phyloP scores from a whole-genome alignment of 2,888 invertebrate species.

The Pristionchus fissidentatus region DNA sequence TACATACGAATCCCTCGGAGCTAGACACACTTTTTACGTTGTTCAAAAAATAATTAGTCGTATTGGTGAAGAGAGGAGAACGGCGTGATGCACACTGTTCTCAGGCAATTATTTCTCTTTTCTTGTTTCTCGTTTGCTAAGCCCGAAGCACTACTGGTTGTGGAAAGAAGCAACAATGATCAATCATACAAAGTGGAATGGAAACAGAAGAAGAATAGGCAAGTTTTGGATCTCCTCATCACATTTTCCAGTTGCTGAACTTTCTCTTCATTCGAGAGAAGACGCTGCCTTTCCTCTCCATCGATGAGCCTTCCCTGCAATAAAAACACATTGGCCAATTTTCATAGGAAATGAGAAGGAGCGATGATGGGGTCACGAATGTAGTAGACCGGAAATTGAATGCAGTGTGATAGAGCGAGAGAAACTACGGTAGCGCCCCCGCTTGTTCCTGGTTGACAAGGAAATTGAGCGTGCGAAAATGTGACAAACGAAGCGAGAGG shows the following conservation, averaged over 20 bases:
- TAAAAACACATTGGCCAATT: neutral
- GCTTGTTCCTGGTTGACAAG: neutral
- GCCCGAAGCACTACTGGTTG: constrained; percentile 38
- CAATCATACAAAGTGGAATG: no score
- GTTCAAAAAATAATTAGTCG: no score
- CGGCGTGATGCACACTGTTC: no score
- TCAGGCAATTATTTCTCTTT: no score
- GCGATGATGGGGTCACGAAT: neutral
- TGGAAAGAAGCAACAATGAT: no score
- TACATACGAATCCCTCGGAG: no score
- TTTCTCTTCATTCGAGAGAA: constrained; percentile 58
- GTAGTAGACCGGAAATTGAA: no score
- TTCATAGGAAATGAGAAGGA: neutral
- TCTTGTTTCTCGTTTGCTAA: constrained; percentile 36
- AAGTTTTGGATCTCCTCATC: neutral
- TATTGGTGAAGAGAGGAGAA: no score
- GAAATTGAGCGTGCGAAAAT: neutral
- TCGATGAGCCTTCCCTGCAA: constrained; percentile 37
- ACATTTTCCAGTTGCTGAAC: constrained; percentile 57
- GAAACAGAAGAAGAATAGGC: no score
- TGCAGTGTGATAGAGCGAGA: neutral
- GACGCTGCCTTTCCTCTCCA: constrained; percentile 51
- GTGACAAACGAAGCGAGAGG: constrained; percentile 12
- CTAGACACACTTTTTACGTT: no score
- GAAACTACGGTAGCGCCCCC: neutral